phyloP scores from a whole-genome alignment of 2,888 invertebrate species.

The Archips crataeganus region DNA sequence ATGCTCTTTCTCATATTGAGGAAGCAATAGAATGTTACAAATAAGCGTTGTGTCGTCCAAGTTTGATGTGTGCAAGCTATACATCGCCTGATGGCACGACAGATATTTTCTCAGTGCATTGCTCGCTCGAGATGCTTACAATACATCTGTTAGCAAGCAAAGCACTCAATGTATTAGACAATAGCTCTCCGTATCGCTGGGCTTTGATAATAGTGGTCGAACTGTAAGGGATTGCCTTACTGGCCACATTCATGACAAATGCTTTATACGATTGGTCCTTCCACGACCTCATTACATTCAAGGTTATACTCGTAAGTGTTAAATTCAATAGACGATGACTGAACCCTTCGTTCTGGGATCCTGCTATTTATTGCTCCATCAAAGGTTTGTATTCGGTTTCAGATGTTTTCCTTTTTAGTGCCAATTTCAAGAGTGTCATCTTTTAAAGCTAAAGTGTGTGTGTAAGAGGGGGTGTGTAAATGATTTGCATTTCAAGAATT shows the following conservation, averaged over 20 bases:
- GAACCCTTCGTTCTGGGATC: background rate
- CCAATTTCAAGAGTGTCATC: too few species aligned
- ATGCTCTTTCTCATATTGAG: background rate
- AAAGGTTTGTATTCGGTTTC: background rate
- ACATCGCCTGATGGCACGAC: too few species aligned
- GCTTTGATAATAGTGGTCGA: too few species aligned
- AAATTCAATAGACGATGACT: background rate
- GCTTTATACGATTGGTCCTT: background rate
- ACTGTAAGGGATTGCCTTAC: background rate
- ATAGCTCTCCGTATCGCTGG: too few species aligned
- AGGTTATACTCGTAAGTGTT: background rate
- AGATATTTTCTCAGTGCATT: too few species aligned
- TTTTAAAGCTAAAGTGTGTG: too few species aligned
- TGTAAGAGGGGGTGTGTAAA: too few species aligned
- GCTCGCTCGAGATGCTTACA: too few species aligned
- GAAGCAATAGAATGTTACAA: background rate
- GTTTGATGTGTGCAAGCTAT: background rate
- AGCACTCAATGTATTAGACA: too few species aligned
- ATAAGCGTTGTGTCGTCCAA: background rate
- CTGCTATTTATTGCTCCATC: background rate
- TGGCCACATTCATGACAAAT: conserved; percentile 1
- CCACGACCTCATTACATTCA: conserved; percentile 14
- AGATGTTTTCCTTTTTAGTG: background rate
- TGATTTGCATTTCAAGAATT: too few species aligned
- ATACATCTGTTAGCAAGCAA: too few species aligned